Evolutionary conservation across 2,888 invertebrate genomes (phyloP).

Genomic region (Agriopis aurantiaria): DNA sequence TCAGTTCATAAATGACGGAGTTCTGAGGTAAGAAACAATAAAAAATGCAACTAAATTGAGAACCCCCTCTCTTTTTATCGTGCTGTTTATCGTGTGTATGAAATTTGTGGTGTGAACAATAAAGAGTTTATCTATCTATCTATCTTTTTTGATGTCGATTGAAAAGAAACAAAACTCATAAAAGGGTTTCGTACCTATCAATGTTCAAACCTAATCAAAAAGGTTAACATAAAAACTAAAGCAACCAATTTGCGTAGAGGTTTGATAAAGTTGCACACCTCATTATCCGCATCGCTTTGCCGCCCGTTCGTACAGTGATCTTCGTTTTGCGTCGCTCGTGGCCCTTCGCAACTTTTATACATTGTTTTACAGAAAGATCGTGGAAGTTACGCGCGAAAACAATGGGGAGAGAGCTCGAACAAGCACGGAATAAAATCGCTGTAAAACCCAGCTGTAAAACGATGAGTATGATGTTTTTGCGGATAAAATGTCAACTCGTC

Average conservation of each 20-base stretch:
- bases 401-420: constrained; percentile 52
- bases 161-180: background rate
- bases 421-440: constrained; percentile 50
- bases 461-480: constrained; percentile 55
- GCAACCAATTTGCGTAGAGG: constrained; percentile 13
- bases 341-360: constrained; percentile 56
- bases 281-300: constrained; percentile 24
- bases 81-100: too few species aligned
- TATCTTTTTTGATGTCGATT: too few species aligned
- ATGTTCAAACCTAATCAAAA: constrained; percentile 4
- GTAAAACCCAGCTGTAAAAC: constrained; percentile 54
- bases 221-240: constrained; percentile 1
- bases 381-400: constrained; percentile 59
- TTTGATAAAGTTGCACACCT: constrained; percentile 31
- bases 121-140: too few species aligned
- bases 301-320: constrained; percentile 19
- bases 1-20: too few species aligned
- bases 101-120: too few species aligned
- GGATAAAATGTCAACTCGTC: constrained; percentile 42
- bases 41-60: too few species aligned
- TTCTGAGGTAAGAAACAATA: too few species aligned
- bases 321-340: constrained; percentile 36
- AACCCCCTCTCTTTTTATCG: too few species aligned
- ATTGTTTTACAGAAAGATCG: constrained; percentile 59
- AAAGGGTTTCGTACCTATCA: background rate